Evolutionary conservation across 2,113 vertebrate genomes (phyloP), one percentile per base, ranked within the genome.

Genomic region (Hypanus sabinus): DNA sequence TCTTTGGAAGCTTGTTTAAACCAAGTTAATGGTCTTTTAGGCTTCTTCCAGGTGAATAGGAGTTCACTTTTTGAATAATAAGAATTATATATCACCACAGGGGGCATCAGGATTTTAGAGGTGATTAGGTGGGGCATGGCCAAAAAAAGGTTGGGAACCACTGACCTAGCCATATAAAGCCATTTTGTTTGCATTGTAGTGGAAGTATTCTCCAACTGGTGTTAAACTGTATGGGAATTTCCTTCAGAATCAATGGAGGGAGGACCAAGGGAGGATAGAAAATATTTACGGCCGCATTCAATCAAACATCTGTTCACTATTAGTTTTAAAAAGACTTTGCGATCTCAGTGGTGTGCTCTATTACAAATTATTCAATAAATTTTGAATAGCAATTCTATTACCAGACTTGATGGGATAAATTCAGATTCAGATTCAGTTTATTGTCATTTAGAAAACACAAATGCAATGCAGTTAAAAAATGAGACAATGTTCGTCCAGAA

Each of bases 321-420:
- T 57, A 60, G 46, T 87, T 55, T 87, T 87, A 24, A 87, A 87
- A 87, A 55, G 38, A 24, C 55, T 87, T 60, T 24, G 27, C 60
- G 83, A 60, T 22, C 83, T 87, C 83, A 87, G 55, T 60, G 83
- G 24, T 57, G 83, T 30, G 60, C 27, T 12, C 46, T 60, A 87
- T 57, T 27, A 87, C 83, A 87, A 87, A 60, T 57, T 60, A 87
- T 87, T 87, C 46, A 87, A 87, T 87, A 87, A 87, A 57, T 87
- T 60, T 87, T 87, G 55, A 87, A 87, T 30, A 87, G 46, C 83
- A 87, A 30, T 87, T 18, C 55, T 87, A 24, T 60, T 87, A 55
- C 55, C 22, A 60, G 46, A 57, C 83, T 87, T 87, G 55, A 87
- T 8, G 60, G 55, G 24, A 57, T 87, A 60, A 27, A n/a, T n/a